Evolutionary conservation across 2,888 invertebrate species (phyloP), one percentile per base, ranked within the genome.

Genomic region (Tetanocera ferruginea): DNA sequence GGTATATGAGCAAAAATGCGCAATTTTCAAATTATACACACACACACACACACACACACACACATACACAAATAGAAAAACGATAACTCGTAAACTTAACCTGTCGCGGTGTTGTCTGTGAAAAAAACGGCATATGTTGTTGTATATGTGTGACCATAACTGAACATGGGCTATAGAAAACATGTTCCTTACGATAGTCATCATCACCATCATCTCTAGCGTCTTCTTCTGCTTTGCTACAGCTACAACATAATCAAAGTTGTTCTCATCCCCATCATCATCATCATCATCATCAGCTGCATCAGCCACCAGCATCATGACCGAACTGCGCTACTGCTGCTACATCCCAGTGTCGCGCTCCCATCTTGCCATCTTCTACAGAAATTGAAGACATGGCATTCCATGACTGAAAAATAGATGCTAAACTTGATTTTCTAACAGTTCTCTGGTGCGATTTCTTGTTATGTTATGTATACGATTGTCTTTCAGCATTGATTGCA

Each of bases 351-450:
- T 43, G 43, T 43, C 43, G 43, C 43, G 1, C 43, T 43, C 14
- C 43, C 43, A 43, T 43, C 43, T 43, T 43, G 6, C 43, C 43
- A 43, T 43, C 43, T 43, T 49, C 67, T 67, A 23, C 19, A 23
- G 37, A 19, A 69, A 69, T 25, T 72, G 60, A 60, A 72, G 72
- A 72, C 43, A 34, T 57, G 19, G 60, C 72, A 60, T 72, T 72
- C 60, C 72, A 43, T 23, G 72, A 37, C 57, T 80, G 73, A 57
- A 79, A 81, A 80, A 81, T 80, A 78, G 78, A 79, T 80, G 80
- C 80, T 77, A 80, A 82, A 82, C 81, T 80, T 82, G 81, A 78
- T 82, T 82, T 82, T 81, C 80, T 82, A 82, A 82, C 81, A 82
- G 81, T 82, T 82, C 79, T 82, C 81, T n/a, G 37, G 37, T 55